A percentile compares a stretch with the other conserved stretches of the same genome.
Evolutionary conservation across 2,888 invertebrate genomes (phyloP).

Genomic region (Morpho deidamia): DNA sequence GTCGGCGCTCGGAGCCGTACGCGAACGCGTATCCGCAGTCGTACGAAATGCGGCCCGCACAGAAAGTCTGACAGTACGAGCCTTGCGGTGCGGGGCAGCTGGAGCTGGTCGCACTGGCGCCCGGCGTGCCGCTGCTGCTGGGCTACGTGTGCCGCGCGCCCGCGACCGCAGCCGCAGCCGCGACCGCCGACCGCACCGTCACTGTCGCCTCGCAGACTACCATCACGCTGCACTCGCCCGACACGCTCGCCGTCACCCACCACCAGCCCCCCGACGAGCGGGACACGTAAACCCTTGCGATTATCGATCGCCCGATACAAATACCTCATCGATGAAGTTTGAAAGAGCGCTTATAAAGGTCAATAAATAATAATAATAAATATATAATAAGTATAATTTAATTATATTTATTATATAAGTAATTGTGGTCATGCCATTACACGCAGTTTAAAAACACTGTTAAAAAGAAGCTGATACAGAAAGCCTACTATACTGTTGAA

Average conservation of each 20-base stretch:
- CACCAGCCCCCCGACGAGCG: slow-evolving; percentile 27
- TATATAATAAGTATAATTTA: too few species aligned
- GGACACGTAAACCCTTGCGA: slow-evolving; percentile 31
- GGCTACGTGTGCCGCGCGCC: slow-evolving; percentile 53
- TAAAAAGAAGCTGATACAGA: too few species aligned
- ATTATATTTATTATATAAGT: too few species aligned
- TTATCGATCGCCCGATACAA: not conserved
- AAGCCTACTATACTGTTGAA: too few species aligned
- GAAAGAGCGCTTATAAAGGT: not conserved
- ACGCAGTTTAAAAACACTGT: too few species aligned
- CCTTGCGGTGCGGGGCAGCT: slow-evolving; percentile 51
- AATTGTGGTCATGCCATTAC: too few species aligned
- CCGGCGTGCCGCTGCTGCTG: slow-evolving; percentile 60
- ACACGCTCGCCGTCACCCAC: slow-evolving; percentile 41
- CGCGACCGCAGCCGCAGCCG: slow-evolving; percentile 12
- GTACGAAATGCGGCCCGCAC: slow-evolving; percentile 86
- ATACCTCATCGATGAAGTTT: not conserved
- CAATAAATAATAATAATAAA: too few species aligned
- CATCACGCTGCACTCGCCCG: slow-evolving; percentile 64
- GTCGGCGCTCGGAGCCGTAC: slow-evolving; percentile 80
- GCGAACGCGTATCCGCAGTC: slow-evolving; percentile 85
- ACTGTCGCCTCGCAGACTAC: slow-evolving; percentile 65
- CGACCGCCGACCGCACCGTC: slow-evolving; percentile 26
- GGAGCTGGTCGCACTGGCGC: slow-evolving; percentile 59
- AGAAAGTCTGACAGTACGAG: slow-evolving; percentile 80